These are phyloP conservation scores for Lepisosteus oculatus DNA, from an alignment of 2,113 vertebrate species.

Conservation along the genomic window DNA sequence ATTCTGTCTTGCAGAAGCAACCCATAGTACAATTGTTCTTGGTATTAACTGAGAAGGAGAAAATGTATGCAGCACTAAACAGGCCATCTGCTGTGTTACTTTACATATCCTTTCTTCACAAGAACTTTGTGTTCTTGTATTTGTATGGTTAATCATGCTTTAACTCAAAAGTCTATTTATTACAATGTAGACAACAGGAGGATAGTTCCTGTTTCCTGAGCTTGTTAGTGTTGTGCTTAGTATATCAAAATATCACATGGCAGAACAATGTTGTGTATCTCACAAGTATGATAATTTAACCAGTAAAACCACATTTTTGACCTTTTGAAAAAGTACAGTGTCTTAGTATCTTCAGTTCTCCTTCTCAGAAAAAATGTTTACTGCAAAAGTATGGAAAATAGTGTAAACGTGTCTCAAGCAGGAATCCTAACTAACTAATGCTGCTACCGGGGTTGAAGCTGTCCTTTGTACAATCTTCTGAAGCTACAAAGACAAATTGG, in stretches of 20 bases:
- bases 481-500: not conserved
- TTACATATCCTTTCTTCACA: conserved; percentile 72
- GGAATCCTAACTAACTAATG: too few species aligned
- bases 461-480: not conserved
- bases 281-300: too few species aligned
- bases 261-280: not conserved
- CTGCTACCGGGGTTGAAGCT: too few species aligned
- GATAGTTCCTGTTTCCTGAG: conserved; percentile 60
- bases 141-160: conserved; percentile 5
- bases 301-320: not conserved
- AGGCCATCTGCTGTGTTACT: conserved; percentile 74
- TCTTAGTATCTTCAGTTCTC: too few species aligned
- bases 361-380: too few species aligned
- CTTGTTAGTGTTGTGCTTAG: conserved; percentile 20
- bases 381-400: too few species aligned
- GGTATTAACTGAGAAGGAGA: conserved; percentile 53
- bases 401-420: too few species aligned
- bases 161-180: conserved; percentile 19
- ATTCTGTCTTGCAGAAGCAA: too few species aligned
- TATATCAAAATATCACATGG: not conserved
- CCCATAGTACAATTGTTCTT: conserved; percentile 38
- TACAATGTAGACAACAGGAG: conserved; percentile 42
- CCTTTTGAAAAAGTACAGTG: not conserved
- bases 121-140: conserved; percentile 52
- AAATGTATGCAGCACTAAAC: conserved; percentile 56